phyloP scores from a whole-genome alignment of 2,888 invertebrate genomes.

The Stenodera caucasica region DNA sequence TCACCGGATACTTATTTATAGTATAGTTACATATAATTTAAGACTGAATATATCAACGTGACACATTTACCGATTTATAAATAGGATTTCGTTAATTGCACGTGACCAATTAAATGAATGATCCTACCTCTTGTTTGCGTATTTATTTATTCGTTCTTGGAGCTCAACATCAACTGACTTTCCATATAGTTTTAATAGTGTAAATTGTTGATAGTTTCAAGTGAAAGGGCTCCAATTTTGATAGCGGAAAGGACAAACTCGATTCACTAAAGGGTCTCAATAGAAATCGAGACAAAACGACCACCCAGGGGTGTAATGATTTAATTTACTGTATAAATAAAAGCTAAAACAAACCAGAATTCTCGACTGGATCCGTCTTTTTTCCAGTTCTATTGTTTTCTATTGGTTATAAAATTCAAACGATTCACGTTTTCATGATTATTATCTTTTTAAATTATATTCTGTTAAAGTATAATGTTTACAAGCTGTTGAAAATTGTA shows the following conservation, averaged over 20 bases:
- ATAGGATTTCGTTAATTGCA: slow-evolving; percentile 6
- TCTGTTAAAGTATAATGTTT: not conserved
- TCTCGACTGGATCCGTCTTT: slow-evolving; percentile 10
- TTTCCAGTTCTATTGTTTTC: slow-evolving; percentile 6
- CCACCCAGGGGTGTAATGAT: slow-evolving; percentile 13
- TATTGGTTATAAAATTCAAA: not conserved
- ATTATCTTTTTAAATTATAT: slow-evolving; percentile 4
- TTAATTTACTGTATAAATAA: slow-evolving; percentile 12
- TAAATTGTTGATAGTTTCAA: not conserved
- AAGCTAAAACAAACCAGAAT: slow-evolving; percentile 6
- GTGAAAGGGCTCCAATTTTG: not conserved
- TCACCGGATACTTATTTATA: slow-evolving; percentile 13
- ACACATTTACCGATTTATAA: slow-evolving; percentile 9
- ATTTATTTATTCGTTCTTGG: not conserved
- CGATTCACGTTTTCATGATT: slow-evolving; percentile 20
- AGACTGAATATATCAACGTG: slow-evolving; percentile 8
- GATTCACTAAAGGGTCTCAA: not conserved
- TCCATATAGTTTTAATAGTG: not conserved
- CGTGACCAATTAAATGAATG: slow-evolving; percentile 7
- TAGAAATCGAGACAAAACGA: not conserved
- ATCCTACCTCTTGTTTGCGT: not conserved
- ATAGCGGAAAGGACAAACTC: not conserved
- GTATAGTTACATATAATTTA: slow-evolving; percentile 13
- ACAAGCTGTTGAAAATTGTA: slow-evolving; percentile 6
- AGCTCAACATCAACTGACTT: not conserved